Evolutionary conservation across 1,140 invertebrate species (phyloP).

Genomic region (Drosophila baimaii): DNA sequence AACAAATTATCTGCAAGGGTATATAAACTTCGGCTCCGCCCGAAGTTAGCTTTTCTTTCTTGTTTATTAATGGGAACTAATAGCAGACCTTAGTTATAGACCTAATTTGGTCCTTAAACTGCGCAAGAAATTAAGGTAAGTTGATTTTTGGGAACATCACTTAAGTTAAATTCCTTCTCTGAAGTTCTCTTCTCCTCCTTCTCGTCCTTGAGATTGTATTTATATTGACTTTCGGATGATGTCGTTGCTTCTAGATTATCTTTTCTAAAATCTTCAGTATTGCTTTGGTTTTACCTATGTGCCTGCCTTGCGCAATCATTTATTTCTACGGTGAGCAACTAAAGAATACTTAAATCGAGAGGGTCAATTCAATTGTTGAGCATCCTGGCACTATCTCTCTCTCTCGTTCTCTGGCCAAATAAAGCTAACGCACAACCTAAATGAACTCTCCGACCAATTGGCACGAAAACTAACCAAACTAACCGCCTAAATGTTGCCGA

Average conservation of each 20-base stretch:
- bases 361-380: conserved; percentile 37
- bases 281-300: conserved; percentile 21
- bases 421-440: conserved; percentile 66
- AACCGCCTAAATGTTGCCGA: conserved; percentile 55
- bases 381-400: conserved; percentile 26
- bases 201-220: neutral
- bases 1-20: too few relatives aligned
- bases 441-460: conserved; percentile 40
- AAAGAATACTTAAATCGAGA: conserved; percentile 3
- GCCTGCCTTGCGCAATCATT: neutral
- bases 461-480: conserved; percentile 50
- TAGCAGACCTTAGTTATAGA: neutral
- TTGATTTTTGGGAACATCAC: neutral
- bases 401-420: conserved; percentile 29
- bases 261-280: conserved; percentile 5
- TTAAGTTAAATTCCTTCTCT: neutral
- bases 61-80: neutral
- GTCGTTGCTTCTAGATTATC: neutral
- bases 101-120: neutral
- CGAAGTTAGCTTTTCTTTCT: too few relatives aligned
- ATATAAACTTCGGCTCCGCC: too few relatives aligned
- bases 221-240: conserved; percentile 7
- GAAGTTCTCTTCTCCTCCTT: neutral
- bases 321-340: conserved; percentile 35
- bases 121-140: neutral